Conservation (phyloP, 1,140 invertebrate species). For the Drosophila erecta region DNA sequence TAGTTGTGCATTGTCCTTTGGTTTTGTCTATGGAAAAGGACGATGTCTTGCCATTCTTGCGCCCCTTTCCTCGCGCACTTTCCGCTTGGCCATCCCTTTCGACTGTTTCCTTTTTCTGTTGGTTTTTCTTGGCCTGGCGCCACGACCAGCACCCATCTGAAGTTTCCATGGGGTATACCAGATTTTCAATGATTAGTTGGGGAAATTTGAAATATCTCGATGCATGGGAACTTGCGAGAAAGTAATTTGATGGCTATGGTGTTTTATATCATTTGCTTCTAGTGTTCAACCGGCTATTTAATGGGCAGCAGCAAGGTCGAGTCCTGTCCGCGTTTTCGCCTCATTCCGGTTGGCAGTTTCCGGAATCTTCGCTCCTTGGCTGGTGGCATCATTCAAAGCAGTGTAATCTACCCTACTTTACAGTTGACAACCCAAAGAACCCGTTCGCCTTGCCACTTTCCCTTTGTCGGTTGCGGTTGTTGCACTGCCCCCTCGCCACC, state of each 20-base stretch:
- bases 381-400: slow-evolving; percentile 61
- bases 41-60: slow-evolving; percentile 37
- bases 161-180: slow-evolving; percentile 24
- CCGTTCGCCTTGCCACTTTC: slow-evolving; percentile 8
- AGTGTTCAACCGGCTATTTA: too few species aligned
- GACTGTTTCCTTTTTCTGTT: slow-evolving; percentile 69
- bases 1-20: slow-evolving; percentile 52
- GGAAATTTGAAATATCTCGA: too few species aligned
- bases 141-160: slow-evolving; percentile 25
- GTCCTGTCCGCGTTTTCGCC: neutral
- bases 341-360: slow-evolving; percentile 31
- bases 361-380: slow-evolving; percentile 45
- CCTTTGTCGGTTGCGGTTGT: slow-evolving; percentile 65
- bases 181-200: neutral
- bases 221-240: too few species aligned
- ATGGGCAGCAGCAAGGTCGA: slow-evolving; percentile 18
- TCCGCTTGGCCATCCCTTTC: slow-evolving; percentile 26
- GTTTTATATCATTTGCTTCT: too few species aligned
- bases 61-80: neutral
- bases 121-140: slow-evolving; percentile 63
- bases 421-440: slow-evolving; percentile 71
- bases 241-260: too few species aligned
- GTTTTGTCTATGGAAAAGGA: slow-evolving; percentile 39
- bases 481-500: slow-evolving; percentile 14
- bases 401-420: slow-evolving; percentile 79